These are phyloP conservation scores for Phyllotreta striolata DNA, from an alignment of 2,888 invertebrate genomes.

Conservation along the genomic window DNA sequence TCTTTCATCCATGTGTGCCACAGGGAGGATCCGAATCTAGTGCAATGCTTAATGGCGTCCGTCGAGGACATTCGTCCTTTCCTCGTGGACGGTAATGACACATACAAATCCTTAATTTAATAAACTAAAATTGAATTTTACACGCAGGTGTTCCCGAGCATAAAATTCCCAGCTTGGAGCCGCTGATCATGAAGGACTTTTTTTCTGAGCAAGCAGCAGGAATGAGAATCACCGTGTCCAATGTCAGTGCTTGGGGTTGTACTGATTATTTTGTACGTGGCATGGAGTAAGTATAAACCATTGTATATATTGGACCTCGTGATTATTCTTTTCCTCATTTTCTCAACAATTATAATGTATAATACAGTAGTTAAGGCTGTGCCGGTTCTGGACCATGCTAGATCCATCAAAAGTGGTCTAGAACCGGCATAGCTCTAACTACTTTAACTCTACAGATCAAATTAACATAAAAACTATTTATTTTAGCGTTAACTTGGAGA, in stretches of 20 bases:
- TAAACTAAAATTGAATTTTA: not conserved
- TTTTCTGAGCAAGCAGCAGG: slow-evolving; percentile 62
- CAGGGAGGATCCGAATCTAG: slow-evolving; percentile 62
- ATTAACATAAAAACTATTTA: not conserved
- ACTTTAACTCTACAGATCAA: not conserved
- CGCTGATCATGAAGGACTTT: slow-evolving; percentile 63
- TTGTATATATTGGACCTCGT: too few relatives aligned
- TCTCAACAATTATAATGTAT: too few relatives aligned
- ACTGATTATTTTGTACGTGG: slow-evolving; percentile 63
- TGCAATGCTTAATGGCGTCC: slow-evolving; percentile 61
- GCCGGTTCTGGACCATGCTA: not conserved
- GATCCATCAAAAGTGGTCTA: not conserved
- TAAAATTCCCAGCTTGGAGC: slow-evolving; percentile 67
- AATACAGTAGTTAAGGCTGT: not conserved
- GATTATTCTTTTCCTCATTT: too few relatives aligned
- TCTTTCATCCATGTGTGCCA: slow-evolving; percentile 67
- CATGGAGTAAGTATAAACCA: slow-evolving; percentile 60
- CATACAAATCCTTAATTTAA: not conserved
- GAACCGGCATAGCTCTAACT: too few relatives aligned
- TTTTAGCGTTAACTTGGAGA: slow-evolving; percentile 57
- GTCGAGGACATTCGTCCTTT: slow-evolving; percentile 63
- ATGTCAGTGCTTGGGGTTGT: slow-evolving; percentile 64
- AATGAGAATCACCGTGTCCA: slow-evolving; percentile 59
- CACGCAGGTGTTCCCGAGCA: slow-evolving; percentile 63
- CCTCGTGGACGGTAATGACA: slow-evolving; percentile 59